Evolutionary conservation across 2,113 vertebrate genomes (phyloP).

Genomic region (Calidris pygmaea): DNA sequence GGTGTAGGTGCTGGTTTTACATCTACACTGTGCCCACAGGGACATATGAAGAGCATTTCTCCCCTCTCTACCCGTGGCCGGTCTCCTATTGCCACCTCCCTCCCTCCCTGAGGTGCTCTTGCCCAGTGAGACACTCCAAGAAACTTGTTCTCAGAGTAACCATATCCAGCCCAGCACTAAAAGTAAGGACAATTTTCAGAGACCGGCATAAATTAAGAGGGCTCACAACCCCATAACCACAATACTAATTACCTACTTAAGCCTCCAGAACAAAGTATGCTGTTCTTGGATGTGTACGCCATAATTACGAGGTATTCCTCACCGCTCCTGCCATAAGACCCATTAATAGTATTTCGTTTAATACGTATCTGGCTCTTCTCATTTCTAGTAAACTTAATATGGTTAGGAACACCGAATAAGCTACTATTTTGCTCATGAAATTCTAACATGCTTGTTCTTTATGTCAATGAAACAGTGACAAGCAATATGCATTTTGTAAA

Average conservation of each 20-base stretch:
- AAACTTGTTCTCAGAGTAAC: background rate
- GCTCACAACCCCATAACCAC: conserved; percentile 21
- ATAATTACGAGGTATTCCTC: conserved; percentile 60
- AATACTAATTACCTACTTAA: conserved; percentile 69
- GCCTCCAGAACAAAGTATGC: conserved; percentile 70
- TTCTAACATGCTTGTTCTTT: background rate
- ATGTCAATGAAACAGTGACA: background rate
- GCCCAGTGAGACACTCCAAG: background rate
- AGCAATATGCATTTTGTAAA: background rate
- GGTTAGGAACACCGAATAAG: background rate
- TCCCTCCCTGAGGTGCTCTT: background rate
- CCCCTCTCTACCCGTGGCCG: background rate
- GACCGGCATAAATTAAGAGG: background rate
- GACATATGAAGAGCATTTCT: background rate
- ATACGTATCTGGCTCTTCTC: background rate
- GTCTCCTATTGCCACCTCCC: background rate
- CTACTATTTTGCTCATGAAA: conserved; percentile 5
- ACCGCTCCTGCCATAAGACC: background rate
- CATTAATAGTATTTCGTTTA: conserved; percentile 38
- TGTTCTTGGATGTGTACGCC: conserved; percentile 9
- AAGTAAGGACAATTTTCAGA: conserved; percentile 1
- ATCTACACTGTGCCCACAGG: too few relatives aligned
- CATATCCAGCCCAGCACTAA: background rate
- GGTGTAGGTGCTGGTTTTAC: background rate
- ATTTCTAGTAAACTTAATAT: conserved; percentile 20